Evolutionary conservation across 2,797 vertebrate species (phyloP).

Genomic region (Melanotaenia parkinsoni): DNA sequence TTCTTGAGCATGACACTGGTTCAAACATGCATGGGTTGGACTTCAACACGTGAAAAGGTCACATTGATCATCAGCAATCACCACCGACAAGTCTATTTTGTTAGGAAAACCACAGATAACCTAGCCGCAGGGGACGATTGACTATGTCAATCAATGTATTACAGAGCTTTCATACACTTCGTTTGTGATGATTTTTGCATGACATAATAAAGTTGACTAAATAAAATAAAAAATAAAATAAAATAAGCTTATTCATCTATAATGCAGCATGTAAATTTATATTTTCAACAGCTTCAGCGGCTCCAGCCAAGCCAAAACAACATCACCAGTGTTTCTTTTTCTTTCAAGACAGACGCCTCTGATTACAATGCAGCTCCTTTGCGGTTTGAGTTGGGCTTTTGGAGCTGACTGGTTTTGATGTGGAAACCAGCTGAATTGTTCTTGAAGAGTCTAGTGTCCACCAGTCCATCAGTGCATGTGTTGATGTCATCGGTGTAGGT

Average conservation of each 20-base stretch:
- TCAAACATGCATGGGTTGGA: neutral
- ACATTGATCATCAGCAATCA: neutral
- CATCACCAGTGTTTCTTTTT: neutral
- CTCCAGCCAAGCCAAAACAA: neutral
- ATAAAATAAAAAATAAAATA: neutral
- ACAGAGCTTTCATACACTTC: neutral
- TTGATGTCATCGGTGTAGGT: slow-evolving; percentile 10
- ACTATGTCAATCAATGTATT: neutral
- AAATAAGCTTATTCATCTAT: neutral
- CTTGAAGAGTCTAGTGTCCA: slow-evolving; percentile 17
- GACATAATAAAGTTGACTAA: neutral
- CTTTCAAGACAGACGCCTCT: neutral
- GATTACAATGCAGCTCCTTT: neutral
- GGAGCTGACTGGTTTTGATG: neutral
- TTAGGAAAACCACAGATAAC: neutral
- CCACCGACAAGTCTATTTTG: neutral
- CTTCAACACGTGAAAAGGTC: neutral
- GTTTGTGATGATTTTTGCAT: neutral
- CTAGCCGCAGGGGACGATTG: neutral
- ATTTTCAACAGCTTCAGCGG: neutral
- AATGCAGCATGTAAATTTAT: neutral
- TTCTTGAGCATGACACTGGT: neutral
- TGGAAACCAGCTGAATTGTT: neutral
- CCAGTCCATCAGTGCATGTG: slow-evolving; percentile 13
- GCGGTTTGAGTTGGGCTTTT: neutral